These are phyloP conservation scores for Excalfactoria chinensis DNA, from an alignment of 2,113 vertebrate species.

Conservation along the genomic window DNA sequence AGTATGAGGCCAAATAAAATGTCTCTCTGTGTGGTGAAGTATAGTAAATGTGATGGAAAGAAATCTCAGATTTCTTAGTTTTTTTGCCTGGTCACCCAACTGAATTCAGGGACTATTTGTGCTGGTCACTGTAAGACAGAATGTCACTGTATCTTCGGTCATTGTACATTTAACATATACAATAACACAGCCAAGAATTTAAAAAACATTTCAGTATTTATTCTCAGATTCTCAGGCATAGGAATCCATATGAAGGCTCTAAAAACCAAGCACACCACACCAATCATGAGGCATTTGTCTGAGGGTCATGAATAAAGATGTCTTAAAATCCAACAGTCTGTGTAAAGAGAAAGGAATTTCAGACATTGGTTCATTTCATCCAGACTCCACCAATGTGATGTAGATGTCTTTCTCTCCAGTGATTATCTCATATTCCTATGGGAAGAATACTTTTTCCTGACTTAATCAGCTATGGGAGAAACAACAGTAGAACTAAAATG, in stretches of 20 bases:
- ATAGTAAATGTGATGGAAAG: background rate
- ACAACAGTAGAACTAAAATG: background rate
- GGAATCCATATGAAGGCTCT: background rate
- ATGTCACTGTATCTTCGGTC: background rate
- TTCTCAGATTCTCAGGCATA: background rate
- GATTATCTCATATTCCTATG: background rate
- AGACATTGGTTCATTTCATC: background rate
- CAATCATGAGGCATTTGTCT: background rate
- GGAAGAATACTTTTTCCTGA: background rate
- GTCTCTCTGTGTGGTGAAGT: conserved; percentile 43
- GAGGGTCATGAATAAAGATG: background rate
- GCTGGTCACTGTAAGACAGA: background rate
- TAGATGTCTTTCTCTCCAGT: background rate
- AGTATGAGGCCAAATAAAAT: conserved; percentile 44
- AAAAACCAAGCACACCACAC: background rate
- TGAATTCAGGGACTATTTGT: background rate
- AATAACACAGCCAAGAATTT: background rate
- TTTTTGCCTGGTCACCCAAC: background rate
- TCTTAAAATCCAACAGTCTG: background rate
- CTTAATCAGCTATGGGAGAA: background rate
- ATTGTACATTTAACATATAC: background rate
- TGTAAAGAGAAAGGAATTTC: background rate
- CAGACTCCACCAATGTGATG: background rate
- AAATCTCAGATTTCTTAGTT: background rate
- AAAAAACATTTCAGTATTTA: background rate